These are phyloP conservation scores for Cerceris ruficornis DNA, from an alignment of 2,888 invertebrate species.

Conservation along the genomic window DNA sequence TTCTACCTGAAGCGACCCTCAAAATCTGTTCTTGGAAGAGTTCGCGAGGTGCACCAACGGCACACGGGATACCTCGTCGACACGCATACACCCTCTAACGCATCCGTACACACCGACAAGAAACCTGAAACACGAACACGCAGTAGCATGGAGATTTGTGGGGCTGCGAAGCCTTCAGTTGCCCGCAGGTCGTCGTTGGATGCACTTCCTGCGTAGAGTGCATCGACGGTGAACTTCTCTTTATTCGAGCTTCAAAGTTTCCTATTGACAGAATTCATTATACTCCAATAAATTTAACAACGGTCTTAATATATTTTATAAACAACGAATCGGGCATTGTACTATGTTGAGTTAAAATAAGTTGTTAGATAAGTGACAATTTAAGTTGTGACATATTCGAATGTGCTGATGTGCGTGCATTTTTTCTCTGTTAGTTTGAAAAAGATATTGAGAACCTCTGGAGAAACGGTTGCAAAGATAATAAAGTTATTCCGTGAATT, in stretches of 20 bases:
- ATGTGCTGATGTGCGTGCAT: too few species aligned
- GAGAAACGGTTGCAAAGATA: too few species aligned
- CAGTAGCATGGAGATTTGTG: slow-evolving; percentile 28
- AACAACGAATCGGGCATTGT: too few species aligned
- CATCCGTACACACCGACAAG: slow-evolving; percentile 25
- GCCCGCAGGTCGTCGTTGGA: slow-evolving; percentile 66
- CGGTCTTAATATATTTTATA: too few species aligned
- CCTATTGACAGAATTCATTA: too few species aligned
- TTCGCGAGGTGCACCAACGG: slow-evolving; percentile 45
- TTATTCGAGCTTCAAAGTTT: background rate
- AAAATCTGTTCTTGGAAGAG: slow-evolving; percentile 76
- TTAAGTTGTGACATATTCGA: too few species aligned
- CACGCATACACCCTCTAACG: slow-evolving; percentile 27
- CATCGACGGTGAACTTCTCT: slow-evolving; percentile 27
- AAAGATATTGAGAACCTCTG: too few species aligned
- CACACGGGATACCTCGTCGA: background rate
- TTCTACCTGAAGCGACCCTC: slow-evolving; percentile 75
- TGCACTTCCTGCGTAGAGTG: slow-evolving; percentile 58
- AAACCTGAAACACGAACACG: slow-evolving; percentile 19
- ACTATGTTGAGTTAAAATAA: too few species aligned
- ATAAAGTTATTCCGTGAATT: too few species aligned
- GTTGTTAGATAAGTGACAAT: too few species aligned
- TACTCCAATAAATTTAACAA: too few species aligned
- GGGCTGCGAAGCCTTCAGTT: slow-evolving; percentile 66
- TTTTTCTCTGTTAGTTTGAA: too few species aligned